Conservation (phyloP, 1,140 invertebrate species). For the Heliconius hermathena region DNA sequence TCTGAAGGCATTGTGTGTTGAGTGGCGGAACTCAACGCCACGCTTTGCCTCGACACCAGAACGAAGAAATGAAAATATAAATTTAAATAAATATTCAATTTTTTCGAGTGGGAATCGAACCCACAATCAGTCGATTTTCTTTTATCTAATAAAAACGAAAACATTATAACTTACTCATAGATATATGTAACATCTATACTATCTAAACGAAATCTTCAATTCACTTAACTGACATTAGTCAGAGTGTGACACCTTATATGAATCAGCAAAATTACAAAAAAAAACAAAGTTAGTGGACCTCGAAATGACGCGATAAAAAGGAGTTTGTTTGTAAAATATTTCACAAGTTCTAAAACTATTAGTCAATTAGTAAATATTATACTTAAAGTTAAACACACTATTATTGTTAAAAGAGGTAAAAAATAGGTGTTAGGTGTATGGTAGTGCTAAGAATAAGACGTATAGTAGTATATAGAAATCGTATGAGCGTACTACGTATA, state of each 20-base stretch:
- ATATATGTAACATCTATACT: not conserved
- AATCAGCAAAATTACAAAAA: slow-evolving; percentile 11
- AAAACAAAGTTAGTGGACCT: slow-evolving; percentile 12
- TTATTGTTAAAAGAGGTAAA: not conserved
- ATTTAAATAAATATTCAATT: too few species aligned
- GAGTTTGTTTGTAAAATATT: slow-evolving; percentile 8
- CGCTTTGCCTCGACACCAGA: too few species aligned
- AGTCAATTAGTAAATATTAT: slow-evolving; percentile 26
- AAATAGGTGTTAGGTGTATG: not conserved
- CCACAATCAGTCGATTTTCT: too few species aligned
- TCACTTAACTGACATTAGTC: not conserved
- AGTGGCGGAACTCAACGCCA: too few species aligned
- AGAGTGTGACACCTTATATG: not conserved
- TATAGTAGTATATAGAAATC: not conserved
- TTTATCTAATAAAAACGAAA: not conserved
- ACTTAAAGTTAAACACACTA: not conserved
- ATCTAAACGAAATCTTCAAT: not conserved
- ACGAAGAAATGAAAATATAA: too few species aligned
- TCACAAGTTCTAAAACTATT: slow-evolving; percentile 22
- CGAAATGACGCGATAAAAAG: slow-evolving; percentile 8
- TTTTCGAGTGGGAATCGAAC: too few species aligned
- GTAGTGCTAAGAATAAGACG: not conserved
- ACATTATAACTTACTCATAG: not conserved
- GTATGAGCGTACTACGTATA: too few species aligned
- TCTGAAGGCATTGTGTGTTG: too few species aligned